Evolutionary conservation across 2,113 vertebrate genomes (phyloP), one percentile per base, ranked within the genome.

Genomic region (Mustela lutreola): DNA sequence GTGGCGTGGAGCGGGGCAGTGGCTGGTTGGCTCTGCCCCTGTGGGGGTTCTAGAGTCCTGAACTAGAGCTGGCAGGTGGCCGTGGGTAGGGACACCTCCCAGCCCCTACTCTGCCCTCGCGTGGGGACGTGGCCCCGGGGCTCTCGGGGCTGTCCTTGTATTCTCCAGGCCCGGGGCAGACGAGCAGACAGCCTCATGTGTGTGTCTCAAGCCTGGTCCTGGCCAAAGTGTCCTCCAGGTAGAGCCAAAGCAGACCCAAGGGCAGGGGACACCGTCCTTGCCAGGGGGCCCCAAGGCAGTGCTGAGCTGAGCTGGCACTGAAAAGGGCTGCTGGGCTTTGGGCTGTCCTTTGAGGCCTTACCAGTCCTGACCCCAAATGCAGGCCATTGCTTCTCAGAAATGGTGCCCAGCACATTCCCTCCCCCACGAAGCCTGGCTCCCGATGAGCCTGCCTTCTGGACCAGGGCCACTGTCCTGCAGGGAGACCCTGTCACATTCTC

Each of bases 401-500:
- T 19, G 21, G 28, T 21, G 15, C 84, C 50, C 6, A 4, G 62
- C 58, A 28, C 65, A 36, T 28, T 39, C 39, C 42, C 56, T 42
- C 33, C 19, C 19, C 3, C 0, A 7, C 2, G 48, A 63, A 14
- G 70, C 45, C 39, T 21, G 60, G 42, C 83, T 71, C 45, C 89
- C 28, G 0, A n/a, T 9, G 33, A 39, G 53, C 16, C 88, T 89
- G 33, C 62, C 62, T 58, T 9, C 63, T 45, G 87, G 87, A 21
- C 39, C 16, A 2, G 53, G 24, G 82, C 96, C 78, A 28, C 65
- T 26, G 84, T 83, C 84, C 91, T 22, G 88, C 81, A 48, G 63
- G 79, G 71, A 48, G 73, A 62, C 78, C 78, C 86, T 24, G 56
- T 83, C 94, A 4, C 26, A 6, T 42, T 96, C 83, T 94, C 33